These are phyloP conservation scores for Rhabditoides inermis DNA, from an alignment of 2,888 invertebrate genomes.

Conservation along the genomic window DNA sequence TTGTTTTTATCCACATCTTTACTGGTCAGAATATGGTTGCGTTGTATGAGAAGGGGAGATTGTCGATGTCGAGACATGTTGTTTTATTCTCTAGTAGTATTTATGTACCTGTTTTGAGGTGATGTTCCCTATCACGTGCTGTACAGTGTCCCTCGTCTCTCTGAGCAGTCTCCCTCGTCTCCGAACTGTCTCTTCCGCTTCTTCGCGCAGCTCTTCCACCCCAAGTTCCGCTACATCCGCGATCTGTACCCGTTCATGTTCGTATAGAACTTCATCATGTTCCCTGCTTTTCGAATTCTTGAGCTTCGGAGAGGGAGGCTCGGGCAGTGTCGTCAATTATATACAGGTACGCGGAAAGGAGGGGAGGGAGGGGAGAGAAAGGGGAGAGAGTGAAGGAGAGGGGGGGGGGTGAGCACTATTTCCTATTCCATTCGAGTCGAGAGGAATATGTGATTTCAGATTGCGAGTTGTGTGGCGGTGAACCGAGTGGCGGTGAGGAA, in stretches of 20 bases:
- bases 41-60: too few relatives aligned
- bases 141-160: too few relatives aligned
- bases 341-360: slow-evolving; percentile 26
- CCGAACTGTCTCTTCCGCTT: slow-evolving; percentile 28
- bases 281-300: slow-evolving; percentile 74
- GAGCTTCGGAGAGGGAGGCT: slow-evolving; percentile 47
- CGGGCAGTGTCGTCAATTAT: slow-evolving; percentile 44
- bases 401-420: too few relatives aligned
- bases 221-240: slow-evolving; percentile 68
- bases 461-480: too few relatives aligned
- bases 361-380: neutral
- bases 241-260: slow-evolving; percentile 98
- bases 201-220: slow-evolving; percentile 63
- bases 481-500: too few relatives aligned
- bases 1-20: neutral
- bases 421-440: too few relatives aligned
- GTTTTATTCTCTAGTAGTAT: neutral
- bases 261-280: slow-evolving; percentile 68
- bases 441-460: too few relatives aligned
- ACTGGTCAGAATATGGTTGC: too few relatives aligned
- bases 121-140: slow-evolving; percentile 64
- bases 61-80: neutral
- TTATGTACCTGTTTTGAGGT: neutral
- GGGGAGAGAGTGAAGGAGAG: too few relatives aligned
- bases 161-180: neutral